Percentiles rank a stretch among this genome's conserved stretches.
These are phyloP conservation scores for Caenorhabditis becei DNA, from an alignment of 2,888 invertebrate species.

Conservation along the genomic window DNA sequence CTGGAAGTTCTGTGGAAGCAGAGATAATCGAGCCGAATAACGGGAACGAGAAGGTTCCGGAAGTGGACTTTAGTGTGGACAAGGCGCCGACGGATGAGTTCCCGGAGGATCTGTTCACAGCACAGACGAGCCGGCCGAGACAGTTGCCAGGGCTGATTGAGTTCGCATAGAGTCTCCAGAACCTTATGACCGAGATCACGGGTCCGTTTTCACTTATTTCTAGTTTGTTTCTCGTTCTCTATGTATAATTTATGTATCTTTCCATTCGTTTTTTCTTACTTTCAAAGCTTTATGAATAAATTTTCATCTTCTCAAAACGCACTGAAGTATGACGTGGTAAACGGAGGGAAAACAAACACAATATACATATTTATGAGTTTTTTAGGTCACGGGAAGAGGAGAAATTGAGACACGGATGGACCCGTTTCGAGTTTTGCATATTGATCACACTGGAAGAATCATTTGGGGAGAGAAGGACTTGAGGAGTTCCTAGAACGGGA, in stretches of 20 bases:
- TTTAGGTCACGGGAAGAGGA: constrained; percentile 11
- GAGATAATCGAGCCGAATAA: constrained; percentile 29
- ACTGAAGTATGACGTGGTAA: constrained; percentile 52
- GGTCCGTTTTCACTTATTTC: constrained; percentile 5
- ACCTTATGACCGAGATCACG: neutral
- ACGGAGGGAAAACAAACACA: constrained; percentile 9
- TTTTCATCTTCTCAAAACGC: constrained; percentile 23
- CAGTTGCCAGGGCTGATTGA: constrained; percentile 58
- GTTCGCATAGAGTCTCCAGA: constrained; percentile 30
- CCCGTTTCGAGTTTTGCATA: constrained; percentile 23
- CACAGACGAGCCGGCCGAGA: constrained; percentile 49
- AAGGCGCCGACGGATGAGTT: constrained; percentile 46
- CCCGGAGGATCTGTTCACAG: constrained; percentile 56
- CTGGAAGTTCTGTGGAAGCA: constrained; percentile 6
- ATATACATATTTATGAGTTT: constrained; percentile 42
- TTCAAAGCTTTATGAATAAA: constrained; percentile 49
- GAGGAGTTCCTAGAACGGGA: neutral
- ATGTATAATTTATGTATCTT: constrained; percentile 41
- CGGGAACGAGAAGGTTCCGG: constrained; percentile 7
- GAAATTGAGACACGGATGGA: constrained; percentile 6
- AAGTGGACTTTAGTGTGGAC: constrained; percentile 46
- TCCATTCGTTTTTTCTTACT: constrained; percentile 12
- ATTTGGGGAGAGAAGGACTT: neutral
- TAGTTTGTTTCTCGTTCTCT: constrained; percentile 10
- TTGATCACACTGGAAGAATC: constrained; percentile 22